These are phyloP conservation scores for Tursiops truncatus DNA, from an alignment of 2,113 vertebrate genomes.

Conservation along the genomic window DNA sequence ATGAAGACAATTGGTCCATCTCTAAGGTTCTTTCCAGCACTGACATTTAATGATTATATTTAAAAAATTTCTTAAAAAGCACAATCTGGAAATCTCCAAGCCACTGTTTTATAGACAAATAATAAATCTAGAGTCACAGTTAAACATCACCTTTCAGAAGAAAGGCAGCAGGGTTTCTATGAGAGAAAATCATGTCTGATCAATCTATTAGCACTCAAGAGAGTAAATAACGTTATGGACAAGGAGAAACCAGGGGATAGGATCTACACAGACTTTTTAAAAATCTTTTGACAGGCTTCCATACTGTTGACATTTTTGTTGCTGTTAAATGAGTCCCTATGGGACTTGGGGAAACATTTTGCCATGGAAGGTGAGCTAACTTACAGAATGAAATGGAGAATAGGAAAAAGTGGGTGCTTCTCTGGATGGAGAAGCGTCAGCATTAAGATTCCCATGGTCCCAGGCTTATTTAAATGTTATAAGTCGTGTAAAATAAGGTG, in stretches of 20 bases:
- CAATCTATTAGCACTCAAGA: slow-evolving; percentile 17
- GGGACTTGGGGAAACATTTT: not conserved
- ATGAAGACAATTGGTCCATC: not conserved
- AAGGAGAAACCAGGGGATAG: not conserved
- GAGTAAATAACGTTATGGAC: slow-evolving; percentile 29
- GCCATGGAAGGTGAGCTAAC: not conserved
- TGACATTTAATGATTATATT: slow-evolving; percentile 20
- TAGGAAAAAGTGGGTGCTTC: not conserved
- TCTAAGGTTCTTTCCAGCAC: not conserved
- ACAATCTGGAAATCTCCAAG: slow-evolving; percentile 24
- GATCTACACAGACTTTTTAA: not conserved
- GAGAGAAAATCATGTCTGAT: slow-evolving; percentile 29
- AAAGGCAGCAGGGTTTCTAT: slow-evolving; percentile 6
- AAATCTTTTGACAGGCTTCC: slow-evolving; percentile 23
- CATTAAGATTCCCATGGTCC: not conserved
- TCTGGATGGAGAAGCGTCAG: not conserved
- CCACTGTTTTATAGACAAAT: slow-evolving; percentile 42
- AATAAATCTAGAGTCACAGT: slow-evolving; percentile 53
- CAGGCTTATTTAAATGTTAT: not conserved
- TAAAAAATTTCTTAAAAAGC: slow-evolving; percentile 3
- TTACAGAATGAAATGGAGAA: not conserved
- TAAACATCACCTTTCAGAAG: slow-evolving; percentile 45
- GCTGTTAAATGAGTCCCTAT: not conserved
- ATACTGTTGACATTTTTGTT: slow-evolving; percentile 35
- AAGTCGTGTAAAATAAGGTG: not conserved